Evolutionary conservation across 2,113 vertebrate species (phyloP).

Genomic region (Triplophysa siluroides): DNA sequence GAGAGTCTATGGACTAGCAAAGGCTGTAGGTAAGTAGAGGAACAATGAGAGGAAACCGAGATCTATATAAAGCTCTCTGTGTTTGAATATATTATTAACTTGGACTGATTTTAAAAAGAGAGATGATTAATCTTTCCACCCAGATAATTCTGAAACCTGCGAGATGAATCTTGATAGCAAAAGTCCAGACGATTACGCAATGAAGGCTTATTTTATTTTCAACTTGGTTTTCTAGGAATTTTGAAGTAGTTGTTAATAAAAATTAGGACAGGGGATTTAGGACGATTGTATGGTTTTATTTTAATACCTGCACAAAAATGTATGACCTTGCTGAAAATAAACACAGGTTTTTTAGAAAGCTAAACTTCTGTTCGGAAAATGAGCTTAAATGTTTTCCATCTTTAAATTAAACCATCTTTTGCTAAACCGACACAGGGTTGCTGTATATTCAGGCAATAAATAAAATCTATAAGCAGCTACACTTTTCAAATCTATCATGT

Average conservation of each 20-base stretch:
- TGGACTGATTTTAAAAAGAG: conserved; percentile 11
- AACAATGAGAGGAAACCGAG: conserved; percentile 13
- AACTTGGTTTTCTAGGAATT: not conserved
- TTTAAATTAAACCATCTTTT: not conserved
- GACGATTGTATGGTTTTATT: not conserved
- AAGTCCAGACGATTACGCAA: not conserved
- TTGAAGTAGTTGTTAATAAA: not conserved
- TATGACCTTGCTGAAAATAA: conserved; percentile 5
- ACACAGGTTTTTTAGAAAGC: not conserved
- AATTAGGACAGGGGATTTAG: not conserved
- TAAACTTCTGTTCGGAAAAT: not conserved
- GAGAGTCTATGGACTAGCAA: conserved; percentile 92
- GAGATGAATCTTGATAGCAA: not conserved
- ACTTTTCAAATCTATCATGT: conserved; percentile 62
- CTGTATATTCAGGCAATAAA: conserved; percentile 18
- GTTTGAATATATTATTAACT: conserved; percentile 39
- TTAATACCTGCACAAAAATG: not conserved
- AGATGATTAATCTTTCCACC: conserved; percentile 12
- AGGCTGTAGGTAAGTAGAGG: conserved; percentile 88
- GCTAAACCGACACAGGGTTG: conserved; percentile 9
- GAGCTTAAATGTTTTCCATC: not conserved
- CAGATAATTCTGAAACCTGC: conserved; percentile 10
- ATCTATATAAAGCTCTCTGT: conserved; percentile 30
- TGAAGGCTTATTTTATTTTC: not conserved
- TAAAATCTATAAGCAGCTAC: conserved; percentile 35